These are phyloP conservation scores for Cathartes aura DNA, from an alignment of 2,113 vertebrate genomes.

Conservation along the genomic window DNA sequence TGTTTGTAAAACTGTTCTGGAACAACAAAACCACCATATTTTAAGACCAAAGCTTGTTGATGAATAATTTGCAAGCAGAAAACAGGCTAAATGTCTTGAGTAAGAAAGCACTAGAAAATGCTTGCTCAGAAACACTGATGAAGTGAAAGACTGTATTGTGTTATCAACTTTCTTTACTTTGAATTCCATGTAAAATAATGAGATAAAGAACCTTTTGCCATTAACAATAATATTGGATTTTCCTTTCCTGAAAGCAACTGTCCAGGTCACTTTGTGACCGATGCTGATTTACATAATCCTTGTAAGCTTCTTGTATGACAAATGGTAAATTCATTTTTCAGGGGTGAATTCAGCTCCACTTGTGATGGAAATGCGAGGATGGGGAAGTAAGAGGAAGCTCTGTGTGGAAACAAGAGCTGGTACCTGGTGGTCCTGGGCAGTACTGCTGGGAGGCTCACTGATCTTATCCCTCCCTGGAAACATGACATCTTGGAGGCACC, in stretches of 20 bases:
- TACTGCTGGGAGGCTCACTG: not conserved
- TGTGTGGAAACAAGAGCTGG: not conserved
- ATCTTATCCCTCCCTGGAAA: not conserved
- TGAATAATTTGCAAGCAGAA: conserved; percentile 4
- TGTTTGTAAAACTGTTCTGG: not conserved
- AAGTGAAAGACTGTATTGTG: not conserved
- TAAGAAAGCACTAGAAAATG: not conserved
- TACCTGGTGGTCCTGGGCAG: not conserved
- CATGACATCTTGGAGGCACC: not conserved
- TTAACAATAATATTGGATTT: not conserved
- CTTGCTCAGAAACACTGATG: not conserved
- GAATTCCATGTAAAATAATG: not conserved
- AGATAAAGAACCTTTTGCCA: not conserved
- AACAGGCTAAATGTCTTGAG: not conserved
- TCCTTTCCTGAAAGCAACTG: not conserved
- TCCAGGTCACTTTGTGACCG: not conserved
- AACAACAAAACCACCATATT: not conserved
- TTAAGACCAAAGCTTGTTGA: not conserved
- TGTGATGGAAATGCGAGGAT: not conserved
- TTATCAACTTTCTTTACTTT: not conserved
- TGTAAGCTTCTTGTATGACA: not conserved
- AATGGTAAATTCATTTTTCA: not conserved
- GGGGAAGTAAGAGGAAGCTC: not conserved
- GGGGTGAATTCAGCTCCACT: not conserved
- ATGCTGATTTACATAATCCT: not conserved